phyloP scores from a whole-genome alignment of 2,113 vertebrate species.

The Numenius arquata region DNA sequence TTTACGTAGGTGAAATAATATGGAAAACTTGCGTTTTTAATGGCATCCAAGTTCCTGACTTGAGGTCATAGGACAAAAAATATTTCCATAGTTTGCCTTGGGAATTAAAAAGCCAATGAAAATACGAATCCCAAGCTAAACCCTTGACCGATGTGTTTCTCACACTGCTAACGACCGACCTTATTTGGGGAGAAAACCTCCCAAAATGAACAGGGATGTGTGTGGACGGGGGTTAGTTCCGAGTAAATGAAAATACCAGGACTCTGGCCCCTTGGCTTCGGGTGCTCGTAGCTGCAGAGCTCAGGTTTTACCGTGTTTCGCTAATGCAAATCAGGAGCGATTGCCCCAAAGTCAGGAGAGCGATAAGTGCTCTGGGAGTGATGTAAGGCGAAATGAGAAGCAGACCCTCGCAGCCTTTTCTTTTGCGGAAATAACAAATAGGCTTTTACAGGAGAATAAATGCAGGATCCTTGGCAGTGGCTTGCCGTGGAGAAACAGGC shows the following conservation, averaged over 20 bases:
- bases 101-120: not conserved
- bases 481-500: not conserved
- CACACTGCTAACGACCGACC: not conserved
- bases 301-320: not conserved
- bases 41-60: not conserved
- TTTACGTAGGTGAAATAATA: not conserved
- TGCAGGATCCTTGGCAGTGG: not conserved
- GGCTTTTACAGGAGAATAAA: not conserved
- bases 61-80: not conserved
- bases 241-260: not conserved
- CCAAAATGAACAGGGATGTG: rapidly evolving
- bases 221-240: not conserved
- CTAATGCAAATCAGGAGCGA: not conserved
- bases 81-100: not conserved
- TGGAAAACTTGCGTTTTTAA: not conserved
- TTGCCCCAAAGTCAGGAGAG: not conserved
- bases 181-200: not conserved
- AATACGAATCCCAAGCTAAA: not conserved
- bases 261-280: not conserved
- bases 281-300: rapidly evolving
- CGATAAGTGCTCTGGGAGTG: not conserved
- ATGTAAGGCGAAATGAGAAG: not conserved
- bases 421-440: not conserved
- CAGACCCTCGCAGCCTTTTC: not conserved
- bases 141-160: not conserved